Percentiles rank a stretch among this genome's conserved stretches.
Conservation (phyloP, 1,140 invertebrate species). For the Drosophila seguyi region DNA sequence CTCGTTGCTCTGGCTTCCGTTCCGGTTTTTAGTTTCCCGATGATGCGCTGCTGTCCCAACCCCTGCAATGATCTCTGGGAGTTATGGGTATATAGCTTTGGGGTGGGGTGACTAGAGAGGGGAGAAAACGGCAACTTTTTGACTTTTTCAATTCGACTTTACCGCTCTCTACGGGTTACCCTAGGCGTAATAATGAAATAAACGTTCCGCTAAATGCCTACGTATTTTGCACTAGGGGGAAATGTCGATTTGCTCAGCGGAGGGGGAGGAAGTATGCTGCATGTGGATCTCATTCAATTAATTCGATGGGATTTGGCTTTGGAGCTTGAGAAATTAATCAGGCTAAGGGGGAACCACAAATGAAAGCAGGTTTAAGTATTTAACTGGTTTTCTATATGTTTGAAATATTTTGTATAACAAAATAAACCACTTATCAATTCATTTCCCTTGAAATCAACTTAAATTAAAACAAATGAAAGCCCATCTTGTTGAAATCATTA, state of each 20-base stretch:
- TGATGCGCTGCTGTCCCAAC: constrained; percentile 39
- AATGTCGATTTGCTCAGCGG: background rate
- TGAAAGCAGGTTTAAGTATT: background rate
- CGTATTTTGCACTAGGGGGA: constrained; percentile 62
- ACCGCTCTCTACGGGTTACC: constrained; percentile 37
- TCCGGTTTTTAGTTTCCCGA: constrained; percentile 67
- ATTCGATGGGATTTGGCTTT: constrained; percentile 67
- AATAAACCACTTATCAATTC: no score
- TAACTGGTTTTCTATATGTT: background rate
- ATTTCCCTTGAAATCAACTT: background rate
- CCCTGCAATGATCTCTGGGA: constrained; percentile 38
- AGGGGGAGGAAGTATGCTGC: constrained; percentile 1
- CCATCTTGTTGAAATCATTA: background rate
- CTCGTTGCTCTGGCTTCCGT: constrained; percentile 58
- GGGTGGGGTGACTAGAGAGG: constrained; percentile 7
- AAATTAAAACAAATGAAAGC: background rate
- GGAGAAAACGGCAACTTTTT: constrained; percentile 57
- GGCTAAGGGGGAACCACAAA: constrained; percentile 18
- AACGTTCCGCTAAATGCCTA: constrained; percentile 83
- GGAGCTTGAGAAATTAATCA: background rate
- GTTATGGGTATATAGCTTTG: background rate
- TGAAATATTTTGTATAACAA: background rate
- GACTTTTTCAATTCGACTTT: constrained; percentile 82
- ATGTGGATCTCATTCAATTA: constrained; percentile 57
- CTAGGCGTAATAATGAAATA: constrained; percentile 84